Percentiles rank a stretch among this genome's conserved stretches.
Evolutionary conservation across 2,888 invertebrate species (phyloP).

Genomic region (Lasioglossum pauxillum): DNA sequence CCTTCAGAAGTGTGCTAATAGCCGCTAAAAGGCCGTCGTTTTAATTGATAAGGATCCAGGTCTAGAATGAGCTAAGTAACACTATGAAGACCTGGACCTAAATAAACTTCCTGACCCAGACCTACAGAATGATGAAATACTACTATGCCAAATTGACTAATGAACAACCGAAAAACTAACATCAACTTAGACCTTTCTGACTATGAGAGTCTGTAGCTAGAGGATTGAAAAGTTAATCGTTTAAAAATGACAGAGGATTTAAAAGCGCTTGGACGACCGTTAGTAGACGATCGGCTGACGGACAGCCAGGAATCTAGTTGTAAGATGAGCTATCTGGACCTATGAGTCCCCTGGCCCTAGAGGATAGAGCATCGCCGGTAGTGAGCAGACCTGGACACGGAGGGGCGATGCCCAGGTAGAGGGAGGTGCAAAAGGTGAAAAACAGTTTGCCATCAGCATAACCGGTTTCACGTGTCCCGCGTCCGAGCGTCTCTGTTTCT

Average conservation of each 20-base stretch:
- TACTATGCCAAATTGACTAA: neutral
- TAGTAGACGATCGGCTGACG: neutral
- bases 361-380: slow-evolving; percentile 42
- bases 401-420: slow-evolving; percentile 52
- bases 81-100: neutral
- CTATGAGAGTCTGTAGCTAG: neutral
- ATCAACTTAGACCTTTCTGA: neutral
- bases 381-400: slow-evolving; percentile 26
- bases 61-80: neutral
- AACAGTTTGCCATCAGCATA: slow-evolving; percentile 80
- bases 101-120: neutral
- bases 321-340: slow-evolving; percentile 18
- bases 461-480: slow-evolving; percentile 75
- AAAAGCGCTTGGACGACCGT: neutral
- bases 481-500: slow-evolving; percentile 60
- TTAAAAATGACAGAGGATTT: neutral
- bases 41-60: neutral
- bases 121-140: neutral
- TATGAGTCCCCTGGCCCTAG: slow-evolving; percentile 5
- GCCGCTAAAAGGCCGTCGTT: neutral
- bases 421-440: slow-evolving; percentile 79
- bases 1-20: neutral
- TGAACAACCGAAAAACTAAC: neutral
- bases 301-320: neutral
- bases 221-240: neutral